These are phyloP conservation scores for Rhinogobio ventralis DNA, from an alignment of 2,797 vertebrate genomes.

Conservation along the genomic window DNA sequence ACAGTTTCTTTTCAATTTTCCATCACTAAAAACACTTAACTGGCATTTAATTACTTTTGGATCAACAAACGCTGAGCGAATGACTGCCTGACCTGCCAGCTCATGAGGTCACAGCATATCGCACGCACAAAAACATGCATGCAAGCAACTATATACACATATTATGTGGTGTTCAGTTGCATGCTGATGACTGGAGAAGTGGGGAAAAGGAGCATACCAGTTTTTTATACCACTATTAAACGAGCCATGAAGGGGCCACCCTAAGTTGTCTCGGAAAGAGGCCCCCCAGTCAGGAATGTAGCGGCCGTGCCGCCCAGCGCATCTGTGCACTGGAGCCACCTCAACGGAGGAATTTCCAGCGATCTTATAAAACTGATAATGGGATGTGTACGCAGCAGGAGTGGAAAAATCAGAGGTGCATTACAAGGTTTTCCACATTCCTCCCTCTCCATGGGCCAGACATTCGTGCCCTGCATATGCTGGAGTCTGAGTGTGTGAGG, in stretches of 20 bases:
- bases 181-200: conserved; percentile 18
- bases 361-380: conserved; percentile 84
- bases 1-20: conserved; percentile 31
- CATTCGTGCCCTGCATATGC: conserved; percentile 66
- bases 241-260: conserved; percentile 54
- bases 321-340: conserved; percentile 29
- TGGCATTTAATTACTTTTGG: conserved; percentile 39
- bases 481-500: conserved; percentile 61
- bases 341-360: conserved; percentile 81
- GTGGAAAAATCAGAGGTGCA: conserved; percentile 80
- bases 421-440: conserved; percentile 71
- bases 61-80: conserved; percentile 37
- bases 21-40: conserved; percentile 42
- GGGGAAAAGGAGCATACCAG: conserved; percentile 28
- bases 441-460: conserved; percentile 55
- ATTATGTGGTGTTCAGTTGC: conserved; percentile 17
- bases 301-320: conserved; percentile 32
- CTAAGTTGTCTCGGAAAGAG: conserved; percentile 50
- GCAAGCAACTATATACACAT: background rate
- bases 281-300: conserved; percentile 49
- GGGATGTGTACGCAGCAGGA: conserved; percentile 80
- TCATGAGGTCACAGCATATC: conserved; percentile 31
- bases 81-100: conserved; percentile 35
- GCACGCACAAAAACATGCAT: conserved; percentile 10
- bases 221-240: conserved; percentile 58